Base-by-base conservation (phyloP, 30 jellyfish, hydroid and myxozoan genomes). In the Sanderia malayensis region DNA sequence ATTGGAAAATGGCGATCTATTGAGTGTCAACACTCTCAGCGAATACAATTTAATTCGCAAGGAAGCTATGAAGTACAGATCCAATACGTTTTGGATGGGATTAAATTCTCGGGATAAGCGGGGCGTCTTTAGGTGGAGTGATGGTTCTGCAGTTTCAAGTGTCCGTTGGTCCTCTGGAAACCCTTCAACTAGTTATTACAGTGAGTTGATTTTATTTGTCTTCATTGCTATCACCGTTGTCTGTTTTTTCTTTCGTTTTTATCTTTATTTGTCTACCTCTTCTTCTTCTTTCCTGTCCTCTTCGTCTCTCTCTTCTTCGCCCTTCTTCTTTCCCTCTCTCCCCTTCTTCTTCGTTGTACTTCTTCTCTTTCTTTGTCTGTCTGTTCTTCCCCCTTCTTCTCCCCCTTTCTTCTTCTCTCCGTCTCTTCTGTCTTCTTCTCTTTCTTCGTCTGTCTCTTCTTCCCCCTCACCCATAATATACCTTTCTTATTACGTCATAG, bases 31-130 rank as follows among this genome's bases (percentile, higher is more conserved):
- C 2, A 60, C 95, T 4, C 28, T 46, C 24, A 49, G 26, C 8
- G 98, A 90, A 61, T 31, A 30, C 47, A 20, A 17, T 11, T 83
- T 41, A 71, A 44, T 90, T n/a, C 69, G 53, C n/a, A 25, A 19
- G 1, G 33, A 34, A 33, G 24, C 78, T 0, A 20, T 31, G 21
- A 73, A 82, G 0, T 44, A 31, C 67, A 52, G 82, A 22, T 63
- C 76, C 22, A 63, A 69, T 71, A 25, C 58, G 13, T 83, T 82
- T 76, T 90, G 98, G 98, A 44, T 70, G 21, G 98, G 98, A 1
- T 80, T 90, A 27, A 90, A 90, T 69, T 86, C 76, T 55, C 84
- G 94, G 22, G 98, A 83, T 73, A 25, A 26, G 25, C 34, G 33
- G 33, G 44, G 90, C 30, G 31, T 76, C 1, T 83, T 31, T 59